Evolutionary conservation across 2,113 vertebrate species (phyloP).

Genomic region (Campylomormyrus numenius): DNA sequence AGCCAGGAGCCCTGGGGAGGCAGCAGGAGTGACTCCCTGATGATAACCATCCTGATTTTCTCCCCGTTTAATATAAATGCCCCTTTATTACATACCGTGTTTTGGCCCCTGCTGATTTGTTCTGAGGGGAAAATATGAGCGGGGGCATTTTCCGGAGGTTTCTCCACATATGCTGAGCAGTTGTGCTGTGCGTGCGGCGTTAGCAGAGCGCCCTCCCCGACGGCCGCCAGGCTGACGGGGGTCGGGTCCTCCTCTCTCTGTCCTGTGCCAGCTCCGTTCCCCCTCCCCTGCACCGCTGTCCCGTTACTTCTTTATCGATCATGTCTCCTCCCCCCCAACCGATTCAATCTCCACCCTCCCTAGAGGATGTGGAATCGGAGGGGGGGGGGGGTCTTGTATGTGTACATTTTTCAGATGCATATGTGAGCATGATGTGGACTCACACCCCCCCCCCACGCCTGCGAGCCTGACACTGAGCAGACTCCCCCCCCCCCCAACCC

Average conservation of each 20-base stretch:
- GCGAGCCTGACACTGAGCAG: conserved; percentile 21
- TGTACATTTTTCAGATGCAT: neutral
- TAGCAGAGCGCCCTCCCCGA: conserved; percentile 41
- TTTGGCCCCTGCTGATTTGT: neutral
- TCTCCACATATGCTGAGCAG: conserved; percentile 53
- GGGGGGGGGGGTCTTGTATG: neutral
- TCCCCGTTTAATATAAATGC: neutral
- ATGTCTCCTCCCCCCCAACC: conserved; percentile 4
- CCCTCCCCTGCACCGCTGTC: conserved; percentile 16
- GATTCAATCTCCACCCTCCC: neutral
- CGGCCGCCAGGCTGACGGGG: conserved; percentile 21
- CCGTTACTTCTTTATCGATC: conserved; percentile 22
- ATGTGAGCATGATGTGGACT: neutral
- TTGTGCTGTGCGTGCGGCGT: conserved; percentile 36
- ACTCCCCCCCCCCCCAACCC: neutral
- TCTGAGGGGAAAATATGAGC: conserved; percentile 4
- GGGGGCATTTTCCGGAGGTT: conserved; percentile 32
- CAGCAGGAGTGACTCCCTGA: neutral
- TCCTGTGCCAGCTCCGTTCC: conserved; percentile 24
- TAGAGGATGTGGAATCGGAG: neutral
- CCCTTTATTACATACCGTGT: neutral
- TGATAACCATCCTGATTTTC: neutral
- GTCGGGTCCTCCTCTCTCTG: conserved; percentile 22
- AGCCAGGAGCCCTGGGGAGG: neutral
- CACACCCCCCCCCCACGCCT: neutral